A percentile compares a stretch with the other conserved stretches of the same genome.
phyloP scores from a whole-genome alignment of 2,888 invertebrate species.

The Drosophila vallismaia region DNA sequence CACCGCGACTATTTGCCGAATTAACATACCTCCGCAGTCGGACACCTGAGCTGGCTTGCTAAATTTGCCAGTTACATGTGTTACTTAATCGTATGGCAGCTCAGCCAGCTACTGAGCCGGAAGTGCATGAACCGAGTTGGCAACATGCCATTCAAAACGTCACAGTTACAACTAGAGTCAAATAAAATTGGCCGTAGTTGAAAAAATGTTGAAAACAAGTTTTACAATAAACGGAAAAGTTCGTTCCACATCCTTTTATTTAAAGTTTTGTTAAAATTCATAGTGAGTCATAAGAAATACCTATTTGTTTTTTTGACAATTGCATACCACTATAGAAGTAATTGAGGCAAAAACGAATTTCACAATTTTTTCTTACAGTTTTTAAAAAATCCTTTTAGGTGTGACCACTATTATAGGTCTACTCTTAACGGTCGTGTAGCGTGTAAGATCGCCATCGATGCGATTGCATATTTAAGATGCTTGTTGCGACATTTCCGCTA shows the following conservation, averaged over 20 bases:
- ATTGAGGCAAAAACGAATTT: too few relatives aligned
- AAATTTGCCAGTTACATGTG: slow-evolving; percentile 55
- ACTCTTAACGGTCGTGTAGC: slow-evolving; percentile 32
- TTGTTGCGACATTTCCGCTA: slow-evolving; percentile 64
- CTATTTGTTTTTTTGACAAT: neutral
- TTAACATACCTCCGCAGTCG: slow-evolving; percentile 46
- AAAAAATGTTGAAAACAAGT: slow-evolving; percentile 16
- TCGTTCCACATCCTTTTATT: neutral
- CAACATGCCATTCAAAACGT: slow-evolving; percentile 52
- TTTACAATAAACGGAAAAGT: slow-evolving; percentile 17
- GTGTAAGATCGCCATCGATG: slow-evolving; percentile 34
- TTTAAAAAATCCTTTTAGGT: neutral
- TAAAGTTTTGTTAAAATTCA: too few relatives aligned
- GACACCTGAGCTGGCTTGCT: slow-evolving; percentile 6
- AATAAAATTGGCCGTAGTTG: slow-evolving; percentile 21
- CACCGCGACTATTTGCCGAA: slow-evolving; percentile 18
- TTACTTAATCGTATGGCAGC: slow-evolving; percentile 36
- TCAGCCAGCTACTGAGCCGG: slow-evolving; percentile 37
- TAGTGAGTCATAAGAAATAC: neutral
- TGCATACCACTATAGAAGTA: neutral
- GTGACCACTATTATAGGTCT: slow-evolving; percentile 21
- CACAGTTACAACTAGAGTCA: slow-evolving; percentile 18
- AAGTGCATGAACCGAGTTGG: slow-evolving; percentile 61
- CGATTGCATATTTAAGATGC: slow-evolving; percentile 44
- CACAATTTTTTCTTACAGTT: too few relatives aligned